These are phyloP conservation scores for Artibeus jamaicensis DNA, from an alignment of 2,797 vertebrate species.

Conservation along the genomic window DNA sequence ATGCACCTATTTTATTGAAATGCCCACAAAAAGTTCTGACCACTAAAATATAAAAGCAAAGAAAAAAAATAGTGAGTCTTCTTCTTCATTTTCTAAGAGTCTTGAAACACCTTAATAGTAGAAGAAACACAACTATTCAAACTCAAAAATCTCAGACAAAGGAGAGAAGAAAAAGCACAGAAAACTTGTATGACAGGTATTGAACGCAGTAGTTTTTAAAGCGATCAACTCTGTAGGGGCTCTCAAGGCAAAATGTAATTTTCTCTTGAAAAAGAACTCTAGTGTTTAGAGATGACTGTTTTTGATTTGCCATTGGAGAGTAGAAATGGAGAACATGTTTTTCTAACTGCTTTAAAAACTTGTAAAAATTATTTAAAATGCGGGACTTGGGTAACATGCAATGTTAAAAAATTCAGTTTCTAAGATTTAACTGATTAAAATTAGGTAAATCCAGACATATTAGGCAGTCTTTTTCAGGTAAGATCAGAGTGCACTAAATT, in stretches of 20 bases:
- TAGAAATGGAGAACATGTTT: conserved; percentile 42
- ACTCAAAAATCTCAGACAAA: background rate
- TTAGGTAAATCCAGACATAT: background rate
- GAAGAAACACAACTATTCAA: background rate
- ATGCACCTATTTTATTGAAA: background rate
- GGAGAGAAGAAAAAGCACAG: background rate
- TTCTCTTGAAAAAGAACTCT: background rate
- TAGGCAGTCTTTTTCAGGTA: background rate
- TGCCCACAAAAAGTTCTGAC: background rate
- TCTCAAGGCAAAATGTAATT: background rate
- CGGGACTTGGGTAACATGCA: background rate
- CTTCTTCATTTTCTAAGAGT: background rate
- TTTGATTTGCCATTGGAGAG: conserved; percentile 33
- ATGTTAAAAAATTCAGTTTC: background rate
- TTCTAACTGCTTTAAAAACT: conserved; percentile 10
- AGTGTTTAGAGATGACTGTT: conserved; percentile 43
- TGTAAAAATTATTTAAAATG: conserved; percentile 7
- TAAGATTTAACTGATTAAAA: conserved; percentile 32
- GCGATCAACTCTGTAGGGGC: background rate
- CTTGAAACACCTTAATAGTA: background rate
- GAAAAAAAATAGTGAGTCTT: background rate
- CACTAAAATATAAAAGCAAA: background rate
- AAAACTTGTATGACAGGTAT: background rate
- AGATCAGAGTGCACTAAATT: background rate
- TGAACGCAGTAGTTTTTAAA: background rate